Percentiles rank a stretch among this genome's conserved stretches.
phyloP scores from a whole-genome alignment of 23 tunicate genomes.

The Ascidia mentula region DNA sequence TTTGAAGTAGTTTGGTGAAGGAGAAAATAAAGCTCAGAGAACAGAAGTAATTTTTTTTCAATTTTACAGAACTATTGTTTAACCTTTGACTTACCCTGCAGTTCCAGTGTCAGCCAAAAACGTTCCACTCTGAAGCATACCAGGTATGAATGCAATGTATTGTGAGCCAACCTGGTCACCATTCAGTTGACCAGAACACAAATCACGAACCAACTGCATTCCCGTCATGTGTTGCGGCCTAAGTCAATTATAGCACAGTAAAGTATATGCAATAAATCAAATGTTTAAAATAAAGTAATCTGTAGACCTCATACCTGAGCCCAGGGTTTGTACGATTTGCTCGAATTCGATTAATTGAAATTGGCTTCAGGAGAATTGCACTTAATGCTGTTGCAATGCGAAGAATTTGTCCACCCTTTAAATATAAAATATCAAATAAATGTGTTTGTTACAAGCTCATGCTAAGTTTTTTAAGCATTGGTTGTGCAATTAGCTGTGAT shows the following conservation, averaged over 20 bases:
- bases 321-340: constrained; percentile 77
- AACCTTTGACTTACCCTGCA: constrained; percentile 61
- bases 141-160: constrained; percentile 62
- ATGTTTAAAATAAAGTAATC: neutral
- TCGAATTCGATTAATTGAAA: constrained; percentile 45
- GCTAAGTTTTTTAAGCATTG: too few relatives aligned
- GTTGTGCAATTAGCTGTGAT: too few relatives aligned
- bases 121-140: constrained; percentile 76
- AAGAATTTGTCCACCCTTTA: constrained; percentile 78
- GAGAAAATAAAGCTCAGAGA: too few relatives aligned
- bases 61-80: too few relatives aligned
- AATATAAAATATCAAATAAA: too few relatives aligned
- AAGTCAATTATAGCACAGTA: neutral
- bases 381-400: constrained; percentile 60
- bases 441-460: too few relatives aligned
- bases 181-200: constrained; percentile 66
- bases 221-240: constrained; percentile 92
- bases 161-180: constrained; percentile 87
- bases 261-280: neutral
- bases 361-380: constrained; percentile 71
- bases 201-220: constrained; percentile 67
- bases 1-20: too few relatives aligned
- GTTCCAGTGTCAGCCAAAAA: constrained; percentile 82
- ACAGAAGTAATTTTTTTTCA: too few relatives aligned
- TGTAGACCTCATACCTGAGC: constrained; percentile 18